Percentiles rank a stretch among this genome's conserved stretches.
phyloP scores from a whole-genome alignment of 2,888 invertebrate genomes.

The Plebejus melissa region DNA sequence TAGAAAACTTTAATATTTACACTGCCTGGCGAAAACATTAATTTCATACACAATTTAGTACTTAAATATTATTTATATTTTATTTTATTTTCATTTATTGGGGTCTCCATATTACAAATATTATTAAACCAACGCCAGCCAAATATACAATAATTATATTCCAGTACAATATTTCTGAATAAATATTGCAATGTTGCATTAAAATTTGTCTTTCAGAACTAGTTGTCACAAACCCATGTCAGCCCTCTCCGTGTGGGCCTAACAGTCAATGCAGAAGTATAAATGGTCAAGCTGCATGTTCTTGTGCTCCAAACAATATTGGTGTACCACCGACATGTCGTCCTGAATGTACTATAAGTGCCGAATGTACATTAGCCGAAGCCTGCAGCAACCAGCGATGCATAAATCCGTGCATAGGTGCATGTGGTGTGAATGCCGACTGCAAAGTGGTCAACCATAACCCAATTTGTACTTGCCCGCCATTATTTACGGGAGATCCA shows the following conservation, averaged over 20 bases:
- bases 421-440: slow-evolving; percentile 84
- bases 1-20: slow-evolving; percentile 44
- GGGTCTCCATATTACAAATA: not conserved
- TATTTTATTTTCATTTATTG: no score
- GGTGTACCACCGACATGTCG: slow-evolving; percentile 84
- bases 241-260: slow-evolving; percentile 82
- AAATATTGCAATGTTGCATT: not conserved
- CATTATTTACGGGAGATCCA: slow-evolving; percentile 82
- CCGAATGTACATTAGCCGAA: slow-evolving; percentile 84
- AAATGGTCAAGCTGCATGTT: slow-evolving; percentile 83
- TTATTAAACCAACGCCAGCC: not conserved
- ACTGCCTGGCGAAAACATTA: not conserved
- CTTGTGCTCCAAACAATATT: slow-evolving; percentile 81
- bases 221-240: slow-evolving; percentile 77
- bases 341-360: slow-evolving; percentile 85
- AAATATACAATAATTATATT: not conserved
- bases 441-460: slow-evolving; percentile 89
- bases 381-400: slow-evolving; percentile 87
- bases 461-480: slow-evolving; percentile 84
- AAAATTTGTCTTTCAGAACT: slow-evolving; percentile 64
- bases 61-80: not conserved
- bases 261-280: slow-evolving; percentile 81
- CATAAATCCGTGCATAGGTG: slow-evolving; percentile 84
- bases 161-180: not conserved
- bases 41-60: not conserved